Percentiles rank a stretch among this genome's conserved stretches.
Conservation (phyloP, 2,888 invertebrate genomes). For the Ypsolopha sequella region DNA sequence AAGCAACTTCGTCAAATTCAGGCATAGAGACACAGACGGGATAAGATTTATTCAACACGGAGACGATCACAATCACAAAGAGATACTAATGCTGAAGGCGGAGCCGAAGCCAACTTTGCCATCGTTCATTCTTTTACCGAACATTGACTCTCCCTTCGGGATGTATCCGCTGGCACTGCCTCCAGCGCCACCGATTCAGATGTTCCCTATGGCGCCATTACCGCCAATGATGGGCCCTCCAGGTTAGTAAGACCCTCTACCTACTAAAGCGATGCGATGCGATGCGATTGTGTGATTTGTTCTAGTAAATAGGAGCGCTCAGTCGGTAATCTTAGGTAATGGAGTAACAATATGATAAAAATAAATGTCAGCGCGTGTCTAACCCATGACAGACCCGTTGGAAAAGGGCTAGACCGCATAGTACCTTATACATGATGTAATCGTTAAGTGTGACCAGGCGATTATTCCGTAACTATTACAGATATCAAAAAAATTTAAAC, state of each 20-base stretch:
- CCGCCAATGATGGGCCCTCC: not conserved
- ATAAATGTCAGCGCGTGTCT: no score
- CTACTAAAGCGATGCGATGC: conserved; percentile 5
- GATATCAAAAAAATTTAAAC: no score
- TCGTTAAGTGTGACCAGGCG: no score
- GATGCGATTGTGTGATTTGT: no score
- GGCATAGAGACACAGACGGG: not conserved
- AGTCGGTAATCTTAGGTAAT: no score
- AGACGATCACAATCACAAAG: conserved; percentile 40
- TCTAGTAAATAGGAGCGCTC: no score
- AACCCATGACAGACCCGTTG: no score
- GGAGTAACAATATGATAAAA: no score
- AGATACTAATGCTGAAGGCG: conserved; percentile 46
- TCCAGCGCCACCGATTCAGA: conserved; percentile 40
- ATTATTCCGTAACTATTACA: no score
- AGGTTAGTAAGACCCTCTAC: conserved; percentile 1
- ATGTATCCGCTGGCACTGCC: conserved; percentile 46
- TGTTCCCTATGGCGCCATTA: conserved; percentile 39
- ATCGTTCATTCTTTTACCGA: conserved; percentile 55
- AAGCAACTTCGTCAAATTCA: no score
- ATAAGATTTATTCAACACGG: not conserved
- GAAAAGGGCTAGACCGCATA: no score
- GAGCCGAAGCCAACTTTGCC: conserved; percentile 45
- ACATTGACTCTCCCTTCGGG: conserved; percentile 39
- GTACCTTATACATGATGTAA: no score